Evolutionary conservation across 2,797 vertebrate genomes (phyloP).

Genomic region (Myotis planiceps): DNA sequence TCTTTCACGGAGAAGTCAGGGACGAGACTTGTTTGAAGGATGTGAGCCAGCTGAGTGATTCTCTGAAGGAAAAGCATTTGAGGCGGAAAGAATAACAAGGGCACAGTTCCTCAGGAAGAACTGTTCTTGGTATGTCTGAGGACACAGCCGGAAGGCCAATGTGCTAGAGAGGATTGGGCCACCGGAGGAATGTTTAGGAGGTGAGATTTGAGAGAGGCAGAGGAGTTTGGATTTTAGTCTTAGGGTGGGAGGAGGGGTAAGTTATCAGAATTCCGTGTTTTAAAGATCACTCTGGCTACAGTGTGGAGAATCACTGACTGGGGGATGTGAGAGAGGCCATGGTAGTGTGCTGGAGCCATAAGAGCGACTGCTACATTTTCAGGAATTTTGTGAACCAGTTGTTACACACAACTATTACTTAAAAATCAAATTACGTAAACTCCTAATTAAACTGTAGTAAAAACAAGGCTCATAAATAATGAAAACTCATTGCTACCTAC

Average conservation of each 20-base stretch:
- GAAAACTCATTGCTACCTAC: background rate
- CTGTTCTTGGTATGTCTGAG: background rate
- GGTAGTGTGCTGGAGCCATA: background rate
- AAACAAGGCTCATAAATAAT: background rate
- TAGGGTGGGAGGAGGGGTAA: background rate
- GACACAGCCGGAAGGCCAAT: background rate
- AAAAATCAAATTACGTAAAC: background rate
- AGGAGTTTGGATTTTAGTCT: background rate
- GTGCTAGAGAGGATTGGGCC: background rate
- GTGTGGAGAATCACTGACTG: background rate
- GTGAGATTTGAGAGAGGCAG: background rate
- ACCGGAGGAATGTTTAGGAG: background rate
- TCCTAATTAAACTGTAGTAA: background rate
- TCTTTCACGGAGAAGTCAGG: background rate
- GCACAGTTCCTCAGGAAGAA: background rate
- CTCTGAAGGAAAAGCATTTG: background rate
- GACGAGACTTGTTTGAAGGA: background rate
- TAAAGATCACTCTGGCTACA: background rate
- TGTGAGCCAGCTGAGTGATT: background rate
- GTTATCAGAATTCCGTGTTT: background rate
- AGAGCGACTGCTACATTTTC: background rate
- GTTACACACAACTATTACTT: background rate
- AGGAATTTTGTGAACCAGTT: background rate
- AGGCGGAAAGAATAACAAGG: background rate
- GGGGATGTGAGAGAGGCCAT: background rate